These are phyloP conservation scores for Dendrolimus kikuchii DNA, from an alignment of 1,140 invertebrate species.

Conservation along the genomic window DNA sequence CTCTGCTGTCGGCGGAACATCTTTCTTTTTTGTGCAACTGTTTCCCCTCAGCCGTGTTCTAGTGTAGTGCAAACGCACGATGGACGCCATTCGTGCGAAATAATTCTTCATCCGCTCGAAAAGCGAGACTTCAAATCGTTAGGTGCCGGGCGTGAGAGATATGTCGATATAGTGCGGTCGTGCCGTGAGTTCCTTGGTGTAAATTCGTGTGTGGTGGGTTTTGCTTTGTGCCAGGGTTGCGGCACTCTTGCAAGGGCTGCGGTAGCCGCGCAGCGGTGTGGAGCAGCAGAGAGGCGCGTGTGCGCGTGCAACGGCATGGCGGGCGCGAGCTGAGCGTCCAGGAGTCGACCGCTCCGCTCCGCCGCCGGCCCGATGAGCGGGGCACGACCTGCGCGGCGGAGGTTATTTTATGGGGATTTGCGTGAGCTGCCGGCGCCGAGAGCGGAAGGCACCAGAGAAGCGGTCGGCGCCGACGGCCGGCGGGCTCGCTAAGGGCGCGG, in stretches of 20 bases:
- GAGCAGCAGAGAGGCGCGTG: conserved; percentile 64
- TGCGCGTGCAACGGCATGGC: conserved; percentile 57
- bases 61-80: conserved; percentile 65
- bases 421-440: conserved; percentile 69
- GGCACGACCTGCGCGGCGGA: conserved; percentile 47
- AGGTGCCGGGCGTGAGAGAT: conserved; percentile 46
- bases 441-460: conserved; percentile 66
- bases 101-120: conserved; percentile 55
- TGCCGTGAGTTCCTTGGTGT: too few species aligned
- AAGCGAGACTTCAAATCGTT: conserved; percentile 44
- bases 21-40: conserved; percentile 70
- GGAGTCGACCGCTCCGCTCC: conserved; percentile 70
- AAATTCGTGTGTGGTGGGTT: conserved; percentile 31
- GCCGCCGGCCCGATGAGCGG: conserved; percentile 62
- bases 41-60: conserved; percentile 69
- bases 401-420: conserved; percentile 70
- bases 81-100: conserved; percentile 71
- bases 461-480: conserved; percentile 66
- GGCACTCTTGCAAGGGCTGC: conserved; percentile 56
- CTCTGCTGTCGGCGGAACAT: conserved; percentile 68
- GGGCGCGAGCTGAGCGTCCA: conserved; percentile 63
- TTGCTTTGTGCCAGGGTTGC: background rate
- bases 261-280: conserved; percentile 73
- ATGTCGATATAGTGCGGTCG: conserved; percentile 48
- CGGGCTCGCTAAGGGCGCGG: conserved; percentile 61